A percentile compares a stretch with the other conserved stretches of the same genome.
phyloP scores from a whole-genome alignment of 2,113 vertebrate species.

The Numenius arquata region DNA sequence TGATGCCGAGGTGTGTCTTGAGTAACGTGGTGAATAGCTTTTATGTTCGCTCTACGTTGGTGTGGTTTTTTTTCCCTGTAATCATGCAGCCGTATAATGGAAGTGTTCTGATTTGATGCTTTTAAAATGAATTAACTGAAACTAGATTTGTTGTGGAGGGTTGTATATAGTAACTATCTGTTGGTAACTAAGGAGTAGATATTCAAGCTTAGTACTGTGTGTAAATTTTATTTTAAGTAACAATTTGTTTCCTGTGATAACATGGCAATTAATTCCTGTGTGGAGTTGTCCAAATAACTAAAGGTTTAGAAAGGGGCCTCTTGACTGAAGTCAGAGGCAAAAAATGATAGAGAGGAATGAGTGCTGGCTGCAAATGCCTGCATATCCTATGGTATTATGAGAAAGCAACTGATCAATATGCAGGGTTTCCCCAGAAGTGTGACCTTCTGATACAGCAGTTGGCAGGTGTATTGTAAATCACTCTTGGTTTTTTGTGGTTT shows the following conservation, averaged over 20 bases:
- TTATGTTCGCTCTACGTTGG: not conserved
- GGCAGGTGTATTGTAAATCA: not conserved
- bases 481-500: not conserved
- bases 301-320: not conserved
- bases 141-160: not conserved
- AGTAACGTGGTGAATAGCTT: not conserved
- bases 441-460: not conserved
- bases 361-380: not conserved
- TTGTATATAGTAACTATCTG: not conserved
- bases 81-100: not conserved
- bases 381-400: not conserved
- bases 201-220: not conserved
- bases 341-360: not conserved
- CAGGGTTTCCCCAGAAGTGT: not conserved
- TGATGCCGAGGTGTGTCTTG: not conserved
- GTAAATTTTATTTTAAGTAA: not conserved
- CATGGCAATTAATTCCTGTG: not conserved
- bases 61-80: not conserved
- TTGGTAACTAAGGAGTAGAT: not conserved
- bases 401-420: not conserved
- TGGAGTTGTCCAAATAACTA: not conserved
- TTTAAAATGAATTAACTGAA: not conserved
- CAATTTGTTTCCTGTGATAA: not conserved
- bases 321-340: not conserved
- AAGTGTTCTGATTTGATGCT: not conserved